Conservation (phyloP, 2,888 invertebrate species). For the Timema cristinae region DNA sequence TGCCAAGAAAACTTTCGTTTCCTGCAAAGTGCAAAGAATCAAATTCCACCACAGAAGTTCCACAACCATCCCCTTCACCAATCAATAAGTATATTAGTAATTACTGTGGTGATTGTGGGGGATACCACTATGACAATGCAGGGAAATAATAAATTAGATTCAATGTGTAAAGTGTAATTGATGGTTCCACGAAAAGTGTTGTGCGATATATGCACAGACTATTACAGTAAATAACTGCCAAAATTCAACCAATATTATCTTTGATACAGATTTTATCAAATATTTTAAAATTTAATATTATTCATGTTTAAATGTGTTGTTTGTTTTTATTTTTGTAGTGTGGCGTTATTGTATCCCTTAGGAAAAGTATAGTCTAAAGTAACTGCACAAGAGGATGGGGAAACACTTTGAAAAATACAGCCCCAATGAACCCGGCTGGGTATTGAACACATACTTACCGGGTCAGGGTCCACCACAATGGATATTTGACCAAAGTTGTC, state of each 20-base stretch:
- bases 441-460: too few species aligned
- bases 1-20: constrained; percentile 11
- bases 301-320: neutral
- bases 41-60: neutral
- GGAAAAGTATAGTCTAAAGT: too few species aligned
- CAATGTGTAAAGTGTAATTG: neutral
- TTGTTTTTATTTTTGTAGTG: neutral
- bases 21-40: neutral
- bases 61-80: neutral
- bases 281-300: neutral
- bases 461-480: too few species aligned
- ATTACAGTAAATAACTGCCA: neutral
- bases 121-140: neutral
- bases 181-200: constrained; percentile 3
- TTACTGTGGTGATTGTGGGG: neutral
- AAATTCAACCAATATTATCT: neutral
- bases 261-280: too few species aligned
- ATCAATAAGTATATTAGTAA: neutral
- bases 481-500: too few species aligned
- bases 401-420: too few species aligned
- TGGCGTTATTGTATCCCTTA: neutral
- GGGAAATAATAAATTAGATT: neutral
- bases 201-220: neutral
- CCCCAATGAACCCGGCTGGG: too few species aligned
- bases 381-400: too few species aligned